These are phyloP conservation scores for Bombus fervidus DNA, from an alignment of 1,140 invertebrate genomes.

Conservation along the genomic window DNA sequence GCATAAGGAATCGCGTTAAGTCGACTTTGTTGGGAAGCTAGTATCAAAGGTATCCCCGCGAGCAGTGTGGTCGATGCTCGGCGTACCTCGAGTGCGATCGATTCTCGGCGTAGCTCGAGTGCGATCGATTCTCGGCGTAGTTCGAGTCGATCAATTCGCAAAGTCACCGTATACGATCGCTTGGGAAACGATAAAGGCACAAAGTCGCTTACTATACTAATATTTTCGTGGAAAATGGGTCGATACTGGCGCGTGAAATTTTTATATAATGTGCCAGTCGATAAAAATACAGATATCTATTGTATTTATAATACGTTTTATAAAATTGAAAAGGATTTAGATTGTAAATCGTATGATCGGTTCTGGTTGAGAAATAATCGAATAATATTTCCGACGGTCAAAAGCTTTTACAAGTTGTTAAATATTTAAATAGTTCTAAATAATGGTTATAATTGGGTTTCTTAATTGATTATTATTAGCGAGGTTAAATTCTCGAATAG, in stretches of 20 bases:
- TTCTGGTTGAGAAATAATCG: neutral
- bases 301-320: neutral
- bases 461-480: neutral
- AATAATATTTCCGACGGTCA: neutral
- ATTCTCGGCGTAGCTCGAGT: neutral
- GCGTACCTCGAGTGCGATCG: neutral
- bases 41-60: conserved; percentile 26
- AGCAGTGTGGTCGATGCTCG: neutral
- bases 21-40: conserved; percentile 49
- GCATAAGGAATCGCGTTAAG: conserved; percentile 52
- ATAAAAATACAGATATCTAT: neutral
- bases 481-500: neutral
- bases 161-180: conserved; percentile 37
- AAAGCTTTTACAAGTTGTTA: neutral
- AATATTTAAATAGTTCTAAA: neutral
- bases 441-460: neutral
- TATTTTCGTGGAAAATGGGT: neutral
- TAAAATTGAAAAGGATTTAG: neutral
- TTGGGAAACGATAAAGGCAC: conserved; percentile 12
- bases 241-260: neutral
- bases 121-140: neutral
- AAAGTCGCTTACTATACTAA: conserved; percentile 3
- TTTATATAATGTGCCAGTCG: neutral
- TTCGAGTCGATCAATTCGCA: neutral
- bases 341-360: too few relatives aligned